phyloP scores from a whole-genome alignment of 2,888 invertebrate genomes.

The Romanomermis culicivorax region DNA sequence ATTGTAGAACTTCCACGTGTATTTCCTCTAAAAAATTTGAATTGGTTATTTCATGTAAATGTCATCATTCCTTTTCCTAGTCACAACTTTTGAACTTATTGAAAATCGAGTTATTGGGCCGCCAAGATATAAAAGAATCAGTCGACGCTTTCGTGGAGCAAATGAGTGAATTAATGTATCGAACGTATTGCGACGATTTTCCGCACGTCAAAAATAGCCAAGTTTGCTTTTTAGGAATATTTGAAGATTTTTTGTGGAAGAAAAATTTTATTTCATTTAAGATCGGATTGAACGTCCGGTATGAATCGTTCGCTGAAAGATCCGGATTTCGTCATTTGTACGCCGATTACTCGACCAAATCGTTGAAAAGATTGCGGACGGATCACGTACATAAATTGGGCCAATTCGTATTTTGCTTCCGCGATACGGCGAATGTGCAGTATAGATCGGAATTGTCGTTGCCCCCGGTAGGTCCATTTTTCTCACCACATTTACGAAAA shows the following conservation, averaged over 20 bases:
- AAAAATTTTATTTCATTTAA: neutral
- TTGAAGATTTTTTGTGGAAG: no score
- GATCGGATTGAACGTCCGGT: neutral
- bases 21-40: no score
- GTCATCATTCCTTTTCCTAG: no score
- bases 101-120: neutral
- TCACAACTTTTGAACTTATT: no score
- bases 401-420: constrained; percentile 7
- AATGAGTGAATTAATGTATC: neutral
- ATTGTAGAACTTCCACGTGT: no score
- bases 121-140: neutral
- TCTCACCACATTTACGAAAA: neutral
- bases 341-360: neutral
- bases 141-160: neutral
- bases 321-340: neutral
- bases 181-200: neutral
- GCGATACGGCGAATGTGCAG: constrained; percentile 2
- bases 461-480: constrained; percentile 4
- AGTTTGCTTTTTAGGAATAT: no score
- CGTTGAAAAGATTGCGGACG: neutral
- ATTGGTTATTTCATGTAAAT: no score
- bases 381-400: neutral
- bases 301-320: constrained; percentile 4
- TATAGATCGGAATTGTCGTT: neutral
- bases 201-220: neutral